Evolutionary conservation across 1,140 invertebrate species (phyloP), one percentile per base, ranked within the genome.

Genomic region (Arion vulgaris): DNA sequence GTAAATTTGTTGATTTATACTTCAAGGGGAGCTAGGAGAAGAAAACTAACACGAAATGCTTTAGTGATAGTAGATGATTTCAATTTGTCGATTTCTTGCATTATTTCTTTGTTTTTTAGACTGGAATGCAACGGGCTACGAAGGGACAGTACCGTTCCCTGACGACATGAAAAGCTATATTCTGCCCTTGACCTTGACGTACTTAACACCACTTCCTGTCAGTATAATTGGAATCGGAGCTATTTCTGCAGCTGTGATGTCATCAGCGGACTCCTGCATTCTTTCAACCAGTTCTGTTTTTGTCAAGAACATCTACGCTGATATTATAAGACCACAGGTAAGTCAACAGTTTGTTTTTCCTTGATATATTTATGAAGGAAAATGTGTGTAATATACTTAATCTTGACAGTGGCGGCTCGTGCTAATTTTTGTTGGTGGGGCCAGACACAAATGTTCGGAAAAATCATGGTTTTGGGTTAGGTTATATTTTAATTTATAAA

Each of bases 191-290:
- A 97, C 99, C 11, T 94, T 99, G 86, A 97, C 98, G 91, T 97
- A 98, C 89, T 93, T 99, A 15, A 99, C 97, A 11, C 98, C 98
- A 0, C 87, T 90, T 90, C 96, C 97, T 92, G 96, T 99, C 1
- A 96, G 97, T 5, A 98, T 99, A 93, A 96, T 99, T 89, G 98
- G 98, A 0, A 93, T 99, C 83, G 98, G 98, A 0, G 98, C 98
- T 19, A 97, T 99, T 2, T 98, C 97, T 0, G 98, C 98, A 7
- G 98, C 98, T 26, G 97, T 99, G 36, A 99, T 99, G 98, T 98
- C 97, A 45, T 99, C 98, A 0, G 98, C 98, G 0, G 98, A 99
- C 92, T 99, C 98, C 45, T 98, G 97, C 81, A 96, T 99, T 41
- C 94, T 99, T 17, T 97, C 97, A 15, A 97, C 98, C 7, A 96